phyloP scores from a whole-genome alignment of 2,888 invertebrate genomes.

The Caenorhabditis japonica region DNA sequence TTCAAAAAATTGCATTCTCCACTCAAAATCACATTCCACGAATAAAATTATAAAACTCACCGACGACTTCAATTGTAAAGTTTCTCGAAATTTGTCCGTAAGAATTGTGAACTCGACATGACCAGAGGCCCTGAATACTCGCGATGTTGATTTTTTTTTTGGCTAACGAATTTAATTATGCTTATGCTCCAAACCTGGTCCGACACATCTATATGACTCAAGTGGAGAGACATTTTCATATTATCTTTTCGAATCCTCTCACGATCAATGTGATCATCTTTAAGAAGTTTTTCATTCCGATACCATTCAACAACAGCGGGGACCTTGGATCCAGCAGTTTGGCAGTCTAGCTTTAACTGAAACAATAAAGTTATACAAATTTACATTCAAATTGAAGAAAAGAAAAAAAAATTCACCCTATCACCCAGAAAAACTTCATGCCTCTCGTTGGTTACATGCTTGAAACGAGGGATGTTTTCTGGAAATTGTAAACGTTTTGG shows the following conservation, averaged over 20 bases:
- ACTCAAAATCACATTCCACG: neutral
- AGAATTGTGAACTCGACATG: slow-evolving; percentile 75
- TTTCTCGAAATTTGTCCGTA: slow-evolving; percentile 73
- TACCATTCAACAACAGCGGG: slow-evolving; percentile 50
- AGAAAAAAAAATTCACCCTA: slow-evolving; percentile 29
- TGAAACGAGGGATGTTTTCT: slow-evolving; percentile 56
- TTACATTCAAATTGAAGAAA: neutral
- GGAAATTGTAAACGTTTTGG: neutral
- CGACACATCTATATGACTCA: slow-evolving; percentile 69
- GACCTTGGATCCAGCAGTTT: slow-evolving; percentile 25
- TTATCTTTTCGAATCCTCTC: slow-evolving; percentile 34
- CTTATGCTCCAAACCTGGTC: slow-evolving; percentile 68
- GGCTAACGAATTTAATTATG: neutral
- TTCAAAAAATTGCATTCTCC: neutral
- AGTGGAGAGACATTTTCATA: slow-evolving; percentile 65
- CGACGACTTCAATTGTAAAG: slow-evolving; percentile 76
- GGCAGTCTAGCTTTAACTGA: slow-evolving; percentile 50
- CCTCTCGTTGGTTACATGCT: slow-evolving; percentile 29
- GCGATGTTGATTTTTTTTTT: neutral
- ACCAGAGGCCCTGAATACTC: slow-evolving; percentile 71
- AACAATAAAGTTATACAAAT: neutral
- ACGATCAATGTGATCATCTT: slow-evolving; percentile 14
- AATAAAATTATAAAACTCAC: slow-evolving; percentile 60
- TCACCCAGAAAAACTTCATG: slow-evolving; percentile 58
- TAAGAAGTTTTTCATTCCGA: slow-evolving; percentile 43